Evolutionary conservation across 1,140 invertebrate genomes (phyloP).

Genomic region (Brachystomella parvula): DNA sequence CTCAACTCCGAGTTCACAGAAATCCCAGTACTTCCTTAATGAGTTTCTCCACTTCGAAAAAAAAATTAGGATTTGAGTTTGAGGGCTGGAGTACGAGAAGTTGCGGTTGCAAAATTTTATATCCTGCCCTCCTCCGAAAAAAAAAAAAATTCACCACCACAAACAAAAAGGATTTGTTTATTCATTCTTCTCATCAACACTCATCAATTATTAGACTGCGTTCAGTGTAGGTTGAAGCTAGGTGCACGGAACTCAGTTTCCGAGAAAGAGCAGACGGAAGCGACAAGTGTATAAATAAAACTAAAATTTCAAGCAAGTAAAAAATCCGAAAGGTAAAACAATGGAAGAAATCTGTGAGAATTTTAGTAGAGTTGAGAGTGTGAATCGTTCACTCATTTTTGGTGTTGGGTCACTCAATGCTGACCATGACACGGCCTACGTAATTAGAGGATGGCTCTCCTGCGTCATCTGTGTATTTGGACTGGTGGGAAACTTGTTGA

Average conservation of each 20-base stretch:
- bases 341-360: background rate
- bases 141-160: too few species aligned
- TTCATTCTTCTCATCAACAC: background rate
- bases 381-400: background rate
- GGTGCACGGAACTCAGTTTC: too few species aligned
- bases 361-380: background rate
- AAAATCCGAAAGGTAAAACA: too few species aligned
- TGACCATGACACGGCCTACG: slow-evolving; percentile 1
- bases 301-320: too few species aligned
- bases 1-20: background rate
- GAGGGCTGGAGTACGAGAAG: too few species aligned
- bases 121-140: too few species aligned
- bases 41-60: background rate
- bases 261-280: too few species aligned
- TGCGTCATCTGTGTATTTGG: background rate
- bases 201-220: too few species aligned
- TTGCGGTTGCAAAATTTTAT: too few species aligned
- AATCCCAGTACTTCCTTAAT: background rate
- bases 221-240: too few species aligned
- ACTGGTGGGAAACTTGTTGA: background rate
- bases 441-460: background rate
- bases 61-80: too few species aligned
- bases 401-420: background rate
- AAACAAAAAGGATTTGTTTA: background rate
- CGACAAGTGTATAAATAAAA: too few species aligned